phyloP scores from a whole-genome alignment of 2,888 invertebrate species.

The Julus scandinavius region DNA sequence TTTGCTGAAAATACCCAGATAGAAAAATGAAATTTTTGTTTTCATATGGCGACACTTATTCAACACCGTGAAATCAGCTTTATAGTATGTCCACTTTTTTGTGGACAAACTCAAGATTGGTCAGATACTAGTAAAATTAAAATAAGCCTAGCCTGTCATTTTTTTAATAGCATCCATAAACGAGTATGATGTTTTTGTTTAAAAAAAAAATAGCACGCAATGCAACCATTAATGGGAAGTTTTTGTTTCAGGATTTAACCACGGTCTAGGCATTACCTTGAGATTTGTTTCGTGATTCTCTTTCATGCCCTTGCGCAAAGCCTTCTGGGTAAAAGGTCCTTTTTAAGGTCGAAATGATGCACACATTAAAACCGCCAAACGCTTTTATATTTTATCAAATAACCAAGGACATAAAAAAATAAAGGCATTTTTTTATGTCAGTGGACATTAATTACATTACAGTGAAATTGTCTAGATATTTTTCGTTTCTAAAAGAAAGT shows the following conservation, averaged over 20 bases:
- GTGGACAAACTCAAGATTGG: neutral
- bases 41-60: neutral
- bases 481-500: constrained; percentile 28
- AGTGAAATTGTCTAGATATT: neutral
- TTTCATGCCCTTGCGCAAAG: constrained; percentile 27
- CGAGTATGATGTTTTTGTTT: neutral
- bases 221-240: neutral
- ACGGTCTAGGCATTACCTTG: constrained; percentile 33
- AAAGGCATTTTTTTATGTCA: neutral
- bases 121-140: neutral
- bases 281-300: constrained; percentile 20
- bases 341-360: constrained; percentile 19
- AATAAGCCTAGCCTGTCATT: neutral
- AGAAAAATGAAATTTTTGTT: neutral
- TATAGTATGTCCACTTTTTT: neutral
- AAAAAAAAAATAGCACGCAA: constrained; percentile 3
- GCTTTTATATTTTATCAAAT: constrained; percentile 14
- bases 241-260: neutral
- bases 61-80: neutral
- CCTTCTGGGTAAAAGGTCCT: constrained; percentile 27
- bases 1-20: neutral
- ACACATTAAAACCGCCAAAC: constrained; percentile 5
- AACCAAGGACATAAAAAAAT: neutral
- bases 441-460: neutral
- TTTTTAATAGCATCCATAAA: constrained; percentile 25